Conservation (phyloP, 1,140 invertebrate genomes). For the Glossosoma conforme region DNA sequence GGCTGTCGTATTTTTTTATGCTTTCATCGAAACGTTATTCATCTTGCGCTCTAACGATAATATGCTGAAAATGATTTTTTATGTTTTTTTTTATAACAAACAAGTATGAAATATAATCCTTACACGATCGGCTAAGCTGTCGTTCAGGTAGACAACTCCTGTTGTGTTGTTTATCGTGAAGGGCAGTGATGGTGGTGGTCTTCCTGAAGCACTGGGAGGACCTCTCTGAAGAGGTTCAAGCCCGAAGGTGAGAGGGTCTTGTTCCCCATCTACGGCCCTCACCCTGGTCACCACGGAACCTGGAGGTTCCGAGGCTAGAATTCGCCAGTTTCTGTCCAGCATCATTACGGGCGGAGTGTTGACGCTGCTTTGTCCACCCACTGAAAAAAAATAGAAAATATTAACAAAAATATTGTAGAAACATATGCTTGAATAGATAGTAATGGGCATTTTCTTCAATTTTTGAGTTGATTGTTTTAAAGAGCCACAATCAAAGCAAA, state of each 20-base stretch:
- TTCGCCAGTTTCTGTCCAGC: slow-evolving; percentile 61
- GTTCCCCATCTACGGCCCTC: slow-evolving; percentile 56
- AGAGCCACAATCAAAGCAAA: too few relatives aligned
- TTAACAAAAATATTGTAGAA: too few relatives aligned
- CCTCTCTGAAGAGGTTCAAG: slow-evolving; percentile 51
- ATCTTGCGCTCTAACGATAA: too few relatives aligned
- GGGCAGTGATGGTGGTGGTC: slow-evolving; percentile 40
- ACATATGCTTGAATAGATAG: too few relatives aligned
- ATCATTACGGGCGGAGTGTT: slow-evolving; percentile 35
- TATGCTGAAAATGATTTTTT: too few relatives aligned
- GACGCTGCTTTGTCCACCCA: slow-evolving; percentile 19
- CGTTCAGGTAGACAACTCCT: slow-evolving; percentile 65
- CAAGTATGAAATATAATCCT: too few relatives aligned
- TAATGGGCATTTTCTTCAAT: too few relatives aligned
- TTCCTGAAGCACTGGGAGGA: slow-evolving; percentile 30
- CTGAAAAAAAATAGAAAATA: slow-evolving; percentile 19
- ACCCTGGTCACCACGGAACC: slow-evolving; percentile 59
- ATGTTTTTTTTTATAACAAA: too few relatives aligned
- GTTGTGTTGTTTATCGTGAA: slow-evolving; percentile 65
- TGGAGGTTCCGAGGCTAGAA: slow-evolving; percentile 59
- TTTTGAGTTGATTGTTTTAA: too few relatives aligned
- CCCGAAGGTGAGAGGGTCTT: slow-evolving; percentile 57
- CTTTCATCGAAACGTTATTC: too few relatives aligned
- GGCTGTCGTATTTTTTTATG: too few relatives aligned
- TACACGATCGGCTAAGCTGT: slow-evolving; percentile 62